Conservation (phyloP, 1,140 invertebrate genomes). For the Drosophila bifasciata region DNA sequence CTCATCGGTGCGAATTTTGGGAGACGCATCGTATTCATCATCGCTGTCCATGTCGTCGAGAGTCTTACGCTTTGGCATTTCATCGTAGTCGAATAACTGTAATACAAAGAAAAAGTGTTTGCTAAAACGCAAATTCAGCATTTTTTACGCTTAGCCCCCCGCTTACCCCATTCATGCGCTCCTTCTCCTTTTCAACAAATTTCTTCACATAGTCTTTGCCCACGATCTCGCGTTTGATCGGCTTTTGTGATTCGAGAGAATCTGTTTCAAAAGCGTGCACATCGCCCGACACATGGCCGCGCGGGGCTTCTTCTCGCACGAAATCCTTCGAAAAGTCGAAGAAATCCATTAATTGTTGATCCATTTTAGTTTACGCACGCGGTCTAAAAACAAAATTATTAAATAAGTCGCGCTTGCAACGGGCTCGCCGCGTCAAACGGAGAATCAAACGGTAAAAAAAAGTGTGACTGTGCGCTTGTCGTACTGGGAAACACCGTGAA, state of each 20-base stretch:
- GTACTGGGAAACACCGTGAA: too few species aligned
- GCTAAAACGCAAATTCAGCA: conserved; percentile 1
- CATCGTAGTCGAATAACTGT: conserved; percentile 2
- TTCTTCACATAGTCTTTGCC: conserved; percentile 61
- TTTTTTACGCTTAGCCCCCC: neutral
- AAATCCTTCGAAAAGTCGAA: conserved; percentile 80
- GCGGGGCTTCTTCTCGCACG: conserved; percentile 20
- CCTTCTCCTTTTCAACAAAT: conserved; percentile 50
- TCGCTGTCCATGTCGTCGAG: conserved; percentile 68
- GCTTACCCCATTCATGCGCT: conserved; percentile 53
- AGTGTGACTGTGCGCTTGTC: neutral
- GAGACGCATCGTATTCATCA: conserved; percentile 28
- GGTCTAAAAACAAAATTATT: neutral
- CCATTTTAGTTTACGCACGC: conserved; percentile 44
- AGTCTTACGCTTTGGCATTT: neutral
- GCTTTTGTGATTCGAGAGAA: conserved; percentile 26
- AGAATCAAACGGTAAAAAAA: conserved; percentile 50
- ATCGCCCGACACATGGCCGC: conserved; percentile 44
- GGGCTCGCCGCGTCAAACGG: conserved; percentile 4
- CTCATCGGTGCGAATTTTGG: conserved; percentile 49
- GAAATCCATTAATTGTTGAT: conserved; percentile 66
- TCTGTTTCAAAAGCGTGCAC: neutral
- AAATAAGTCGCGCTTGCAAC: too few species aligned
- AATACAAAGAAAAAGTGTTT: neutral
- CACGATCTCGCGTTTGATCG: conserved; percentile 56